Conservation (phyloP, 1,140 invertebrate genomes). For the Homalodisca vitripennis region DNA sequence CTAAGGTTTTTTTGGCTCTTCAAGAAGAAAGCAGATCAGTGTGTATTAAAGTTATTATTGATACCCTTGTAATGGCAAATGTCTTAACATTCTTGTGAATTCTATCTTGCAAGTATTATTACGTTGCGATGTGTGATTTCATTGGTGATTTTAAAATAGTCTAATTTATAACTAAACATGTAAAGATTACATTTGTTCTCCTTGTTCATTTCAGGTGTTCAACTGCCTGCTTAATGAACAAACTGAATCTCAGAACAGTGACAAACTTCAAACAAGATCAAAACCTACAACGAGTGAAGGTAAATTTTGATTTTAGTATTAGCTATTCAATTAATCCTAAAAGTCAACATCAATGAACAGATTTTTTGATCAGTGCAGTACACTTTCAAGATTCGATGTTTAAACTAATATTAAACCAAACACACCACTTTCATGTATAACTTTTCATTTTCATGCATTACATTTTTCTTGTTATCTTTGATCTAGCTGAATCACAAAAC, state of each 20-base stretch:
- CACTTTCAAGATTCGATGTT: not conserved
- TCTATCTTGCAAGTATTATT: not conserved
- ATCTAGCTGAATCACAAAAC: no score
- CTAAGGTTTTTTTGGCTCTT: no score
- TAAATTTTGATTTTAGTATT: not conserved
- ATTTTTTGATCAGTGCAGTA: not conserved
- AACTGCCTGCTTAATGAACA: conserved; percentile 10
- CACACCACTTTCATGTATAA: not conserved
- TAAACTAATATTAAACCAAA: not conserved
- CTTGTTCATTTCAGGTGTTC: not conserved
- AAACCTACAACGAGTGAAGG: conserved; percentile 13
- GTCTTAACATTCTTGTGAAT: not conserved
- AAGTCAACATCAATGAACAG: not conserved
- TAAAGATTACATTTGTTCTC: not conserved
- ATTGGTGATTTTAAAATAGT: not conserved
- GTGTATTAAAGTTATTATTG: not conserved
- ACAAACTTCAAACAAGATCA: not conserved
- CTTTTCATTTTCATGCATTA: not conserved
- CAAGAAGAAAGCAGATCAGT: not conserved
- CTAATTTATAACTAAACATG: no score
- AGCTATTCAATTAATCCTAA: not conserved
- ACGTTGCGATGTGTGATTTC: not conserved
- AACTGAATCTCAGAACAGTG: not conserved
- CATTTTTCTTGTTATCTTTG: no score
- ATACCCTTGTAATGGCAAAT: not conserved